Evolutionary conservation across 2,113 vertebrate species (phyloP), one percentile per base, ranked within the genome.

Genomic region (Misgurnus anguillicaudatus): DNA sequence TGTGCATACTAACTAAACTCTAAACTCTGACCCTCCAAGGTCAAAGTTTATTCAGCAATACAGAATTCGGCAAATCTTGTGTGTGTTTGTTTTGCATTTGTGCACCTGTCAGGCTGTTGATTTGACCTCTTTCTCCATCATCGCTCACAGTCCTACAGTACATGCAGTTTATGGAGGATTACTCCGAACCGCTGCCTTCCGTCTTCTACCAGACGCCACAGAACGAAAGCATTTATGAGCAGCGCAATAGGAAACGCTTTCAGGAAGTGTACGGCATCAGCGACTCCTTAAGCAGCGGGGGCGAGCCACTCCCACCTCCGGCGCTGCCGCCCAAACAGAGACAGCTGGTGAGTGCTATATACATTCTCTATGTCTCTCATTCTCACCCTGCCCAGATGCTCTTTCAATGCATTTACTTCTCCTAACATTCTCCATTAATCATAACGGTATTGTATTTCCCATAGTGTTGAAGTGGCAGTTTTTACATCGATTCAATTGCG

Each of bases 121-220:
- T 53, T 21, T 42, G 17, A 42, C 19, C 64, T 60, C 73, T 6
- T 76, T 74, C n/a, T 64, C 14, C 60, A 31, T 47, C 21, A 6
- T 71, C 9, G 55, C 21, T 47, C 17, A 3, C 94, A 98, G 97
- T 98, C 91, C 89, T 92, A 85, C 91, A 96, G 4, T 98, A 98
- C 83, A 95, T 98, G 89, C 95, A 96, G 92, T 93, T 96, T 65
- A 93, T 95, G 4, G 94, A 96, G 57, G 94, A 97, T 75, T 98
- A 97, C 89, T 96, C 91, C 0, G 95, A 96, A 89, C 93, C 94
- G 0, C 93, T 93, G 91, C 96, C 91, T 0, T 92, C 92, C 60
- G 85, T 95, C 83, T 96, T 98, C 93, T 98, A 98, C 91, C 94
- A 95, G 90, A 95, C 91, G 0, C 94, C 95, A 0, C 93, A 95